A percentile compares a stretch with the other conserved stretches of the same genome.
phyloP scores from a whole-genome alignment of 2,113 vertebrate species.

The Nothoprocta pentlandii region DNA sequence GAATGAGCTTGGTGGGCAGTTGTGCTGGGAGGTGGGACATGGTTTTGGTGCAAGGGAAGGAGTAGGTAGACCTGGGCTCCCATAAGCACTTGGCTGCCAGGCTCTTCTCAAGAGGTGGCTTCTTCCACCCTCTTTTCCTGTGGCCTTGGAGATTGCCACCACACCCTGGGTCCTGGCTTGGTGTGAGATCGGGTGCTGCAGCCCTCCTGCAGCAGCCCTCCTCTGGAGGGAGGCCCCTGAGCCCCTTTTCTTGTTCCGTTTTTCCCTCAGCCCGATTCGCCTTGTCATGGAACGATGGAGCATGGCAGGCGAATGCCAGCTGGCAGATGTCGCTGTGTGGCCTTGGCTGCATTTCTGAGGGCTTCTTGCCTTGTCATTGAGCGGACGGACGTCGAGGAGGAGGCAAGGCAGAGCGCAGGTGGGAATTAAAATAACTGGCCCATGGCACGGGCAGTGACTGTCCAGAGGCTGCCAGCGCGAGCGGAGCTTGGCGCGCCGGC shows the following conservation, averaged over 20 bases:
- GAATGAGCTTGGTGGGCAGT: not conserved
- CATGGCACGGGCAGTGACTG: not conserved
- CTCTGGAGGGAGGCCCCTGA: not conserved
- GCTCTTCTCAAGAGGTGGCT: too few relatives aligned
- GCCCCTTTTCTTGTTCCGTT: not conserved
- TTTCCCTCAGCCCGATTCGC: not conserved
- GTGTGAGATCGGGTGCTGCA: accelerated
- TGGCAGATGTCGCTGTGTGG: accelerated
- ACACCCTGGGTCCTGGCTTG: accelerated
- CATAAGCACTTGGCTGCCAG: not conserved
- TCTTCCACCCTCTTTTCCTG: not conserved
- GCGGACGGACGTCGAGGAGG: not conserved
- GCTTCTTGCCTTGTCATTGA: accelerated
- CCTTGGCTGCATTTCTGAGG: not conserved
- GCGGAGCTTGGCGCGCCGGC: not conserved
- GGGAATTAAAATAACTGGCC: not conserved
- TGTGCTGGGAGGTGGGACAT: not conserved
- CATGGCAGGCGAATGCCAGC: not conserved
- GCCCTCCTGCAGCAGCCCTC: not conserved
- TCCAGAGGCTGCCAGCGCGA: not conserved
- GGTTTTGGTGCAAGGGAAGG: not conserved
- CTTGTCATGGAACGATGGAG: not conserved
- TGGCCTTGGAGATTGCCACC: not conserved
- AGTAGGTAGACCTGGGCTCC: not conserved
- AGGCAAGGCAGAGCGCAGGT: not conserved